These are phyloP conservation scores for Euphydryas editha DNA, from an alignment of 2,888 invertebrate species.

Conservation along the genomic window DNA sequence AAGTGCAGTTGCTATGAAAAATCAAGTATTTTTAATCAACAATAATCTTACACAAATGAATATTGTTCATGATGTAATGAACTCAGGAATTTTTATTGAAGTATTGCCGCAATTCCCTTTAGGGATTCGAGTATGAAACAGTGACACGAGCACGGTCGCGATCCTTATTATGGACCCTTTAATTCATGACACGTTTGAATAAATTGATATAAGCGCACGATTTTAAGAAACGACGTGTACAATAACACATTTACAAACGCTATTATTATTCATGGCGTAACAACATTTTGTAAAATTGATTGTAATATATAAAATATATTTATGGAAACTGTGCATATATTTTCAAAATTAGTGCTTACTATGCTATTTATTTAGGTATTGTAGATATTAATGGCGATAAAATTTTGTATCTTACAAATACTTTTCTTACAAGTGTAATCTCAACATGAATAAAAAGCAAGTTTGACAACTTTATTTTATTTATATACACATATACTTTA, in stretches of 20 bases:
- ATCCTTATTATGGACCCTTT: constrained; percentile 51
- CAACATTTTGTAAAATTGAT: constrained; percentile 28
- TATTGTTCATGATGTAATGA: constrained; percentile 12
- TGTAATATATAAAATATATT: neutral
- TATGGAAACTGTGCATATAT: neutral
- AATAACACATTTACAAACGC: constrained; percentile 61
- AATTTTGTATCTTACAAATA: neutral
- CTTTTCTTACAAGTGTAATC: constrained; percentile 3
- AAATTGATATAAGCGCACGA: constrained; percentile 73
- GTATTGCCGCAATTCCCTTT: constrained; percentile 24
- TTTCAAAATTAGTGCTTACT: neutral
- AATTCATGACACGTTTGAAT: constrained; percentile 63
- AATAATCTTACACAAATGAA: constrained; percentile 10
- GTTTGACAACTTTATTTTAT: constrained; percentile 27
- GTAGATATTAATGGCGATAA: neutral
- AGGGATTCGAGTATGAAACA: constrained; percentile 24
- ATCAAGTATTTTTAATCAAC: constrained; percentile 1
- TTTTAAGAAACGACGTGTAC: constrained; percentile 71
- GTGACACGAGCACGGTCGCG: constrained; percentile 44
- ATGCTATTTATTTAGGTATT: neutral
- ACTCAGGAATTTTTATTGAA: constrained; percentile 25
- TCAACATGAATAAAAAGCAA: constrained; percentile 20
- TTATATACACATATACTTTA: constrained; percentile 20
- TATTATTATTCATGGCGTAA: constrained; percentile 44
- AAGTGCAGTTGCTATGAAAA: constrained; percentile 12